Base-by-base conservation (phyloP, 1,140 invertebrate genomes). In the Eumeta japonica region DNA sequence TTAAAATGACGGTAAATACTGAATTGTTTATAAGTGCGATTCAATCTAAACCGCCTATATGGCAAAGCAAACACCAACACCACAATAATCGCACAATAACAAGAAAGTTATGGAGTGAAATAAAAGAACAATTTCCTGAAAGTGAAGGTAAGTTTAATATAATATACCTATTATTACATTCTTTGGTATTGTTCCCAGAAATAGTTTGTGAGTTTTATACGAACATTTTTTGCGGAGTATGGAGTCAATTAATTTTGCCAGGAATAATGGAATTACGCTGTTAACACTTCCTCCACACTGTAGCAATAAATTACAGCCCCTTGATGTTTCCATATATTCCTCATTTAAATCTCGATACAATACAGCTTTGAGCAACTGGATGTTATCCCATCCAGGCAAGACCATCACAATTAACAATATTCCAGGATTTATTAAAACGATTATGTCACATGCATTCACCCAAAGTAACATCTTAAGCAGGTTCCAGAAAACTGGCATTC, bases 231-330 rank as follows among this genome's bases (percentile, higher is more conserved):
- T n/a, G n/a, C n/a, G n/a, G n/a, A n/a, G n/a, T n/a, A n/a, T n/a
- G n/a, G 20, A 24, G 5, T 5, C 13, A 19, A 10, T 52, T 10
- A 33, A 43, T 17, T 52, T 44, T 20, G 39, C 46, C 0, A 54
- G 45, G 45, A 39, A 58, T 14, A 50, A 61, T 34, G 45, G 42
- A 1, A 41, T 65, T 0, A 39, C 20, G 3, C 33, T 62, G n/a
- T 36, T 77, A 1, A 57, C 62, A 14, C 50, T 76, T 32, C 64
- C 68, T 20, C 67, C 70, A 9, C 68, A 75, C 37, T 58, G 46
- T 17, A 56, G 48, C 12, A 52, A 75, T 45, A 65, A 58, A 45
- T 37, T 76, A 11, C 72, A 78, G 36, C 72, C 72, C 9, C 41
- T 78, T 3, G 70, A 76, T 50, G 38, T 55, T 3, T 15, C 41